Base-by-base conservation (phyloP, 2,797 vertebrate species). In the Ficedula albicollis region DNA sequence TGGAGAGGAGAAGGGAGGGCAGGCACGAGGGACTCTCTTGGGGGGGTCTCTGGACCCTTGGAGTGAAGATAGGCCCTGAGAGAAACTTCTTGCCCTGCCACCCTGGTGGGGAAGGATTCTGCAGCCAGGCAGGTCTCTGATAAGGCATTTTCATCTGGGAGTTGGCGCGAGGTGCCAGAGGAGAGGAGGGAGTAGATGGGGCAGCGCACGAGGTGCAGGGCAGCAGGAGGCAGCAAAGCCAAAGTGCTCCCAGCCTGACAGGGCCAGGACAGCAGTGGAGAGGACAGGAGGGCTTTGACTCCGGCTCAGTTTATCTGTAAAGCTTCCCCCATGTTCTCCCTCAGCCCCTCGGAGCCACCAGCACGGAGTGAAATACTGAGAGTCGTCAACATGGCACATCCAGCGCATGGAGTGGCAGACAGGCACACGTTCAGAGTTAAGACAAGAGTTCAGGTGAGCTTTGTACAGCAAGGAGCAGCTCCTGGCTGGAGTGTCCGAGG, bases 401-500 rank as follows among this genome's bases (percentile, higher is more conserved):
- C 95, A 86, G 92, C 67, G 87, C 84, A 27, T 3, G 87, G 94
- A 95, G 97, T 83, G 96, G 97, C 80, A 90, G 95, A 93, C 96
- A 97, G 98, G 98, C 97, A 97, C 96, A 60, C 94, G 80, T 54
- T 55, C n/a, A 68, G 87, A 96, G 94, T 98, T 97, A 96, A 98
- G 97, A 97, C 97, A 87, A 86, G 96, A 97, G 96, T 58, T 30
- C 15, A 86, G 52, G 97, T 84, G 97, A 97, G 97, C 96, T 98
- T 97, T 97, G 91, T 97, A 98, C 97, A 98, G 96, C 89, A 9
- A 95, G 95, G 91, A 96, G 96, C 94, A 95, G 92, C 79, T 97
- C 96, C 97, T n/a, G 38, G 96, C 91, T 27, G 14, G 93, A 92
- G 96, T 64, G 92, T 97, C 92, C 22, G 55, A 95, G 91, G 75